A percentile compares a stretch with the other conserved stretches of the same genome.
phyloP scores from a whole-genome alignment of 1,140 invertebrate genomes.

The Lethrus apterus region DNA sequence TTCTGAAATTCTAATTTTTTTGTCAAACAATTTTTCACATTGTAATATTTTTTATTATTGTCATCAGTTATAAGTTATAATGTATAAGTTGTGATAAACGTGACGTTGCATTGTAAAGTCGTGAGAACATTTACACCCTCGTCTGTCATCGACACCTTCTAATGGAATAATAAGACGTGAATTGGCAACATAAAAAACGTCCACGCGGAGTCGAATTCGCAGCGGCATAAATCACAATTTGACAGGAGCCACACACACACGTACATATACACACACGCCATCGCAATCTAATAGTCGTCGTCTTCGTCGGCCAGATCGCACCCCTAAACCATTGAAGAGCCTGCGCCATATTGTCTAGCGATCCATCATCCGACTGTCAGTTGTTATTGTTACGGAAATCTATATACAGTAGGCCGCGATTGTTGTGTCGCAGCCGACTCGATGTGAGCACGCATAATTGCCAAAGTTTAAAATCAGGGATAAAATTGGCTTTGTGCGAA shows the following conservation, averaged over 20 bases:
- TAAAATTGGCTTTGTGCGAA: slow-evolving; percentile 37
- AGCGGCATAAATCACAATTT: slow-evolving; percentile 34
- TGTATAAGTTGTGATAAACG: too few species aligned
- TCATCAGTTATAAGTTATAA: too few species aligned
- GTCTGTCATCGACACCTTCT: too few species aligned
- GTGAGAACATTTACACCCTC: too few species aligned
- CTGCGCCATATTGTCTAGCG: slow-evolving; percentile 34
- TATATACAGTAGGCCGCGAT: slow-evolving; percentile 30
- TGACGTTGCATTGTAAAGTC: too few species aligned
- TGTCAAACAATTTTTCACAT: too few species aligned
- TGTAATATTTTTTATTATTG: too few species aligned
- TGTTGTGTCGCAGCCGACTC: slow-evolving; percentile 30
- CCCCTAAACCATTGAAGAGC: slow-evolving; percentile 26
- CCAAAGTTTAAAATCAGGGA: slow-evolving; percentile 35
- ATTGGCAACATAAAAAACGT: too few species aligned
- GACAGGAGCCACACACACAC: slow-evolving; percentile 29
- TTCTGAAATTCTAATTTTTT: too few species aligned
- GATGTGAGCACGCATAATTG: slow-evolving; percentile 37
- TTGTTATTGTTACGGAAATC: slow-evolving; percentile 36
- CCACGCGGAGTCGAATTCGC: slow-evolving; percentile 27
- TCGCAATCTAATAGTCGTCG: background rate
- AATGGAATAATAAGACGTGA: too few species aligned
- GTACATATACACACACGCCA: slow-evolving; percentile 20
- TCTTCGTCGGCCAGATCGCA: slow-evolving; percentile 25
- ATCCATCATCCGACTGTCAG: slow-evolving; percentile 36